These are phyloP conservation scores for human DNA, from an alignment of 2,113 vertebrate species.

Conservation along the genomic window DNA sequence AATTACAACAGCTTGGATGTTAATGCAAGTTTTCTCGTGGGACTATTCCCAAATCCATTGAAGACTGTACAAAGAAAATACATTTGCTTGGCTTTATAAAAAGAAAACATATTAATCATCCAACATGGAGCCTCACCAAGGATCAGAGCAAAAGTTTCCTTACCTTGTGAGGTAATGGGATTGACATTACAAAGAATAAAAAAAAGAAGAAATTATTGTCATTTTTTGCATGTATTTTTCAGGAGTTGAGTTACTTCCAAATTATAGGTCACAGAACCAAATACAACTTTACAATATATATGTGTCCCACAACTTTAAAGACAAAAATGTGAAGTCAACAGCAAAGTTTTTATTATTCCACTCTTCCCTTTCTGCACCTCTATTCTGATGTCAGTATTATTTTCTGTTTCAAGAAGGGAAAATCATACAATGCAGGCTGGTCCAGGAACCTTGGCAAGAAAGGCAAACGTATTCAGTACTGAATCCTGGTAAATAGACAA, in stretches of 20 bases:
- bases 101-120: background rate
- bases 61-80: background rate
- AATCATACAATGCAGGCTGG: background rate
- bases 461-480: background rate
- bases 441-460: background rate
- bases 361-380: background rate
- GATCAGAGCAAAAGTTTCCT: background rate
- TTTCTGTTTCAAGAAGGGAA: background rate
- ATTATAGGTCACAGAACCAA: background rate
- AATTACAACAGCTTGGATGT: background rate
- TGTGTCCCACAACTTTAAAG: background rate
- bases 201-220: background rate
- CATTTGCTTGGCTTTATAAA: background rate
- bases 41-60: background rate
- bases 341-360: background rate
- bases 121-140: background rate
- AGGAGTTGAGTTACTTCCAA: background rate
- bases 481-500: background rate
- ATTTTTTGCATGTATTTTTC: background rate
- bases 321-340: background rate
- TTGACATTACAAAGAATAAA: background rate
- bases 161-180: background rate
- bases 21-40: background rate
- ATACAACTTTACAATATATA: background rate
- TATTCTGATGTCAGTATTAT: background rate